Evolutionary conservation across 2,113 vertebrate genomes (phyloP), one percentile per base, ranked within the genome.

Genomic region (Elephas maximus): DNA sequence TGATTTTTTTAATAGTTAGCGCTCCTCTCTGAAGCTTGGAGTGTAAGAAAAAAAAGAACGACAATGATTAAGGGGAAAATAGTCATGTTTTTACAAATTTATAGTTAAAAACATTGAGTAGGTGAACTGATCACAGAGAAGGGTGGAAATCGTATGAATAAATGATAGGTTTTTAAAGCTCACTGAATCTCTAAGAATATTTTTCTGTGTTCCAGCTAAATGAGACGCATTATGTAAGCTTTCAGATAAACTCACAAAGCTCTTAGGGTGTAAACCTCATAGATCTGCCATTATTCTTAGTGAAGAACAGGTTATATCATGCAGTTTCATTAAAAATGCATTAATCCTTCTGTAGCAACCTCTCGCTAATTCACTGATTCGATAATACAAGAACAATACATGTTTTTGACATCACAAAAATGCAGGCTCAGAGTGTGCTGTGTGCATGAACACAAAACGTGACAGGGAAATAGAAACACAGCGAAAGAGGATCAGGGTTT

Each of bases 301-400:
- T 74, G 95, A 98, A 96, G 97, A 98, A 92, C 95, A 97, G 98
- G 96, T 98, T 96, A 85, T 97, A 96, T 95, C 90, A 98, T 90
- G 93, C 82, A 33, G 28, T 96, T 97, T 97, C 97, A 98, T 98
- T 98, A 98, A 98, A 98, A 98, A 98, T 96, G 41, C 91, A 98
- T 98, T 90, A 92, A 96, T 96, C 82, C 97, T 96, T 97, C 98
- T 98, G 97, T 97, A 97, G 96, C 91, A 97, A 97, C 77, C 95
- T 95, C 84, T 97, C 95, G 96, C 96, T 98, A 98, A 98, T 98
- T 98, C 96, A 98, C 98, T 96, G 98, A 97, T 96, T 98, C 91
- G 96, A 97, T 98, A 97, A 98, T 91, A 96, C 12, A 81, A 93
- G 94, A 97, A 98, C 96, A 97, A 94, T 97, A 97, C 98, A 97